Conservation (phyloP, 2,888 invertebrate genomes). For the Himalopsyche japonica region DNA sequence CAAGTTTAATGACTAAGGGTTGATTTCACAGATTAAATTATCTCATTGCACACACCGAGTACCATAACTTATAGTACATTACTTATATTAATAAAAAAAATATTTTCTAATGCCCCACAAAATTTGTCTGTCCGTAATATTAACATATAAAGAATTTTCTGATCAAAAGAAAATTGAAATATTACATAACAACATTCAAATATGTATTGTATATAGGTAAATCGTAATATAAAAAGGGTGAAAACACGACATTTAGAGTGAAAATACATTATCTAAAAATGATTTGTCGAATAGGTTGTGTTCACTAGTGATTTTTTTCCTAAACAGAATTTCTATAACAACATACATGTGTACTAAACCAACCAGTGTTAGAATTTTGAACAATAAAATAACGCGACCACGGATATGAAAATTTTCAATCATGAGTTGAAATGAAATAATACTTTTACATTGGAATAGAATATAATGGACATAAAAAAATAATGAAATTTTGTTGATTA, state of each 20-base stretch:
- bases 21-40: too few relatives aligned
- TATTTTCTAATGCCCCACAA: not conserved
- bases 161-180: not conserved
- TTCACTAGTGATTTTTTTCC: not conserved
- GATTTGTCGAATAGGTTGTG: not conserved
- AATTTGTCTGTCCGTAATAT: not conserved
- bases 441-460: not conserved
- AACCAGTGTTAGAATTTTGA: not conserved
- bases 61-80: too few relatives aligned
- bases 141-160: not conserved
- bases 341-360: not conserved
- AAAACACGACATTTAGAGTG: constrained; percentile 3
- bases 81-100: too few relatives aligned
- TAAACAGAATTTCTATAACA: not conserved
- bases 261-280: not conserved
- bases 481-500: not conserved
- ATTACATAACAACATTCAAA: not conserved
- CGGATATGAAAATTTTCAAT: not conserved
- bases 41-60: too few relatives aligned
- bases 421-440: not conserved
- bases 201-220: not conserved
- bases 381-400: not conserved
- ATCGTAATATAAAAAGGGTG: not conserved
- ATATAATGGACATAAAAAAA: not conserved
- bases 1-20: too few relatives aligned